Conservation (phyloP, 2,113 vertebrate species). For the Poecilia latipinna region DNA sequence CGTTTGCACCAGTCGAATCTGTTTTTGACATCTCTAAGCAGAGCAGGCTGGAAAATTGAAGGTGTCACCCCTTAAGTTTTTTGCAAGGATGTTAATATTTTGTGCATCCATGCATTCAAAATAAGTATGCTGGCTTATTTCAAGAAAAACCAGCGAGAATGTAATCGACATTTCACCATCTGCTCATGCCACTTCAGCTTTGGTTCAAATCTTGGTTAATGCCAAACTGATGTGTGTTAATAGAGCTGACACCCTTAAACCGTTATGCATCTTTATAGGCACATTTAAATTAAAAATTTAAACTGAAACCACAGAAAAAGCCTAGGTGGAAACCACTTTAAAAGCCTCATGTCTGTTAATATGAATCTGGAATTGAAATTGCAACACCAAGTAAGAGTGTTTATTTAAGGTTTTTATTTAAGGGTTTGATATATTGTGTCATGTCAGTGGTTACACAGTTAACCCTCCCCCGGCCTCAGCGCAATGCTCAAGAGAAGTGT, state of each 20-base stretch:
- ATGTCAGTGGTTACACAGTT: no score
- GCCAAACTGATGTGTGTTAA: slow-evolving; percentile 23
- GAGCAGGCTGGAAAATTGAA: slow-evolving; percentile 23
- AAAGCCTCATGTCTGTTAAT: no score
- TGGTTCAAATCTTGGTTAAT: slow-evolving; percentile 43
- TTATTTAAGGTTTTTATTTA: no score
- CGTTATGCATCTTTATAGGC: slow-evolving; percentile 34
- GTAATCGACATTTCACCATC: slow-evolving; percentile 54
- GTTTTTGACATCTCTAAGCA: slow-evolving; percentile 20
- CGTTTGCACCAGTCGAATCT: slow-evolving; percentile 4
- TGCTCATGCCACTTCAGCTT: slow-evolving; percentile 36
- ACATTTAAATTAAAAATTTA: slow-evolving; percentile 9
- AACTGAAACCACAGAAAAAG: slow-evolving; percentile 8
- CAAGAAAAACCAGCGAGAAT: slow-evolving; percentile 24
- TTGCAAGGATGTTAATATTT: slow-evolving; percentile 6
- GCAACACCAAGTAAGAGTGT: no score
- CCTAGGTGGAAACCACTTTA: no score
- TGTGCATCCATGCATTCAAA: slow-evolving; percentile 20
- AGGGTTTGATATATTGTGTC: no score
- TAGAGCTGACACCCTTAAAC: slow-evolving; percentile 30
- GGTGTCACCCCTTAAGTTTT: slow-evolving; percentile 21
- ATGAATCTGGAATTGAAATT: no score
- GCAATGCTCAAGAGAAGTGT: no score
- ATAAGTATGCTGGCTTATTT: slow-evolving; percentile 15
- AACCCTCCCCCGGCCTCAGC: no score